Conservation (phyloP, 1,140 invertebrate species). For the Drosophila mayri region DNA sequence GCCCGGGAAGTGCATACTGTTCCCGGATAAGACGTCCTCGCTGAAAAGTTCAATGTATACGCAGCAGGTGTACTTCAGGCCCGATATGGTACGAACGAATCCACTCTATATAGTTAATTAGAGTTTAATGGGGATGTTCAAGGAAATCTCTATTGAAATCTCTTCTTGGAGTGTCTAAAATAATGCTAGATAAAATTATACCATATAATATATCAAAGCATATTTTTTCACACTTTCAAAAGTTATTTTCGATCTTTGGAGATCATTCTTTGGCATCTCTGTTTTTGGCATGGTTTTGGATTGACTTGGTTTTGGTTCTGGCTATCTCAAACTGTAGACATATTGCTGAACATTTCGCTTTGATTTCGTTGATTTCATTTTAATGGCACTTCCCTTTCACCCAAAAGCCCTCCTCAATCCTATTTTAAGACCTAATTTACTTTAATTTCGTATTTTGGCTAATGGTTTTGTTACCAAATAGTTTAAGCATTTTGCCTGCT, state of each 20-base stretch:
- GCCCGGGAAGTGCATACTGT: slow-evolving; percentile 77
- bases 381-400: slow-evolving; percentile 5
- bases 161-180: not conserved
- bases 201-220: not conserved
- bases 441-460: slow-evolving; percentile 25
- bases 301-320: slow-evolving; percentile 46
- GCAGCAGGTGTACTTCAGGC: slow-evolving; percentile 81
- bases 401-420: not conserved
- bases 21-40: slow-evolving; percentile 81
- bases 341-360: slow-evolving; percentile 26
- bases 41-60: slow-evolving; percentile 79
- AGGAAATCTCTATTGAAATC: not conserved
- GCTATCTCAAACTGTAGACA: slow-evolving; percentile 21
- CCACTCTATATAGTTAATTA: slow-evolving; percentile 47
- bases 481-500: slow-evolving; percentile 39
- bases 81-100: slow-evolving; percentile 80
- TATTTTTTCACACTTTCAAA: not conserved
- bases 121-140: slow-evolving; percentile 12
- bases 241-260: not conserved
- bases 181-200: not conserved
- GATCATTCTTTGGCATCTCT: not conserved
- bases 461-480: slow-evolving; percentile 49
- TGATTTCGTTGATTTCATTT: slow-evolving; percentile 29
- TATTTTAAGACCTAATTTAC: slow-evolving; percentile 26
- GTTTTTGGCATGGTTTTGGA: slow-evolving; percentile 70